These are phyloP conservation scores for Agelaius phoeniceus DNA, from an alignment of 2,113 vertebrate genomes.

Conservation along the genomic window DNA sequence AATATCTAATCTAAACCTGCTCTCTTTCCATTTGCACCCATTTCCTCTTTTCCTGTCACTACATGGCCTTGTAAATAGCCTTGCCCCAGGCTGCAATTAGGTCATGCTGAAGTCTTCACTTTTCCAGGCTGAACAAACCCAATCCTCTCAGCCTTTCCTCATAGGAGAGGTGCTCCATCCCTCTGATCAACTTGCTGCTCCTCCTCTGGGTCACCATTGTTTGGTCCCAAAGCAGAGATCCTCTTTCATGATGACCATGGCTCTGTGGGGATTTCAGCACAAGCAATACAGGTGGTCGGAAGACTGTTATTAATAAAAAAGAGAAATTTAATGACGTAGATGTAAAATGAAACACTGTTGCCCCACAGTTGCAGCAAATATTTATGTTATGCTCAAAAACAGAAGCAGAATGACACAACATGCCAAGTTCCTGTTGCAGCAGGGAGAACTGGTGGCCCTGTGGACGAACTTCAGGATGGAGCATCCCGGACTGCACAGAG, in stretches of 20 bases:
- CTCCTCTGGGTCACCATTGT: neutral
- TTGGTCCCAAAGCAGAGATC: neutral
- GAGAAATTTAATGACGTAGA: neutral
- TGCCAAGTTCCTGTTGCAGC: neutral
- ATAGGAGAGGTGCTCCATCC: neutral
- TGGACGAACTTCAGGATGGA: fast-evolving
- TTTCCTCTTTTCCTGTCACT: neutral
- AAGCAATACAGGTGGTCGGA: fast-evolving
- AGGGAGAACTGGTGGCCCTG: too few species aligned
- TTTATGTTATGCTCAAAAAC: neutral
- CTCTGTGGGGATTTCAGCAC: neutral
- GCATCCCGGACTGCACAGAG: fast-evolving
- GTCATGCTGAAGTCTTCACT: neutral
- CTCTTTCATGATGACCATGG: fast-evolving
- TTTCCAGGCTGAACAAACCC: neutral
- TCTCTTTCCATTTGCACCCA: neutral
- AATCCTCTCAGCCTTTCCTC: neutral
- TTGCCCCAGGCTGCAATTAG: neutral
- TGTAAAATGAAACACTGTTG: neutral
- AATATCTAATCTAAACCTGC: neutral
- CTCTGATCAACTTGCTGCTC: too few species aligned
- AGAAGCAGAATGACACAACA: neutral
- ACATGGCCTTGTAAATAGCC: neutral
- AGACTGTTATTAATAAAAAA: neutral
- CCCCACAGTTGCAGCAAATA: neutral